phyloP scores from a whole-genome alignment of 2,888 invertebrate species.

The Tridacna gigas region DNA sequence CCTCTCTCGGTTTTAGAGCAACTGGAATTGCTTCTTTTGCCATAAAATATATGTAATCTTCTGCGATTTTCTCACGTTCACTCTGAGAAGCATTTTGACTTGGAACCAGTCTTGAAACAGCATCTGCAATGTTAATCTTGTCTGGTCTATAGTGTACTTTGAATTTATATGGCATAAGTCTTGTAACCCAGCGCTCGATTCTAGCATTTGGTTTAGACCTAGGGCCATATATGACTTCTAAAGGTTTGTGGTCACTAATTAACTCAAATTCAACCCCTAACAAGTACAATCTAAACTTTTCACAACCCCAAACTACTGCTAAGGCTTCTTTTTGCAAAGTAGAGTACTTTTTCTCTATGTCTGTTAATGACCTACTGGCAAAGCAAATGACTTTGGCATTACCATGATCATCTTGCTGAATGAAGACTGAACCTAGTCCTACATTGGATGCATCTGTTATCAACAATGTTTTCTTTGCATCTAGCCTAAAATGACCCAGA shows the following conservation, averaged over 20 bases:
- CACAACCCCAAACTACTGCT: constrained; percentile 67
- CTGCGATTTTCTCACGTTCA: background rate
- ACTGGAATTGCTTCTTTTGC: constrained; percentile 41
- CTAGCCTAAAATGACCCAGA: constrained; percentile 56
- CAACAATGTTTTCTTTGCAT: constrained; percentile 45
- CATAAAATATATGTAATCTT: constrained; percentile 47
- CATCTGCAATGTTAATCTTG: constrained; percentile 57
- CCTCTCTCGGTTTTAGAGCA: constrained; percentile 49
- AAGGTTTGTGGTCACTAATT: constrained; percentile 73
- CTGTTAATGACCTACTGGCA: constrained; percentile 56
- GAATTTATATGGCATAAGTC: constrained; percentile 62
- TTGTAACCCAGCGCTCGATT: constrained; percentile 70
- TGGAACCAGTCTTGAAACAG: constrained; percentile 43
- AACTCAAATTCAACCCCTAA: constrained; percentile 60
- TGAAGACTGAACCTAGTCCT: constrained; percentile 63
- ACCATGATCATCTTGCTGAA: constrained; percentile 46
- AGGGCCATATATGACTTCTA: constrained; percentile 66
- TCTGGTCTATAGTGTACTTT: constrained; percentile 49
- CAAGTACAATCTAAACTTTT: constrained; percentile 71
- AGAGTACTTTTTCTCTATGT: constrained; percentile 62
- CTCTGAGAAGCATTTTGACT: too few species aligned
- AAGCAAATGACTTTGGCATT: constrained; percentile 44
- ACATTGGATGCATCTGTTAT: constrained; percentile 66
- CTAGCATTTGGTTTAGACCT: constrained; percentile 69
- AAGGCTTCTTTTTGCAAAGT: constrained; percentile 64